phyloP scores from a whole-genome alignment of 2,113 vertebrate genomes.

The Oryctolagus cuniculus region mOryCun1.1 NC_091436.1:168673501-168674000 shows the following conservation, averaged over 20 bases:
- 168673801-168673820: neutral
- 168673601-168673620: neutral
- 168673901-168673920: neutral
- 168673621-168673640: neutral
- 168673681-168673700: neutral
- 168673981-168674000: neutral
- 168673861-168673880: neutral
- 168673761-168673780: neutral
- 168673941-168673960: no score
- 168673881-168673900: neutral
- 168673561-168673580: neutral
- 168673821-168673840: neutral
- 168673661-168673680: neutral
- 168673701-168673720: fast-evolving
- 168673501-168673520: neutral
- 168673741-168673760: neutral
- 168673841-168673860: neutral
- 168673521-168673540: neutral
- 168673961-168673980: no score
- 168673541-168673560: neutral
- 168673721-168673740: neutral
- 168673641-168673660: neutral
- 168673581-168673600: neutral
- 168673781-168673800: neutral
- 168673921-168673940: neutral